Evolutionary conservation across 1,140 invertebrate genomes (phyloP), one percentile per base, ranked within the genome.

Genomic region (Monochamus saltuarius): DNA sequence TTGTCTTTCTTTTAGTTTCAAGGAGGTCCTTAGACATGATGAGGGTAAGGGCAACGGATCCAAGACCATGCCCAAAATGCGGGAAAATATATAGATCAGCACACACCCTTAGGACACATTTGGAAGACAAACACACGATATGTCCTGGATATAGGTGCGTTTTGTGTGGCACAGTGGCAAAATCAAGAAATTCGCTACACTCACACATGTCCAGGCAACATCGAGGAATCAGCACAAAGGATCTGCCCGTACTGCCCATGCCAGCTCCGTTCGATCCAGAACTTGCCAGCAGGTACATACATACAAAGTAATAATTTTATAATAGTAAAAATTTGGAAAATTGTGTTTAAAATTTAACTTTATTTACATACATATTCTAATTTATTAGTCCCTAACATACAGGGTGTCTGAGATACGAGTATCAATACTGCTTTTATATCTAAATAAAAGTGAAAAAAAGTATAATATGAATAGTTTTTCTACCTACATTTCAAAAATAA

Each of bases 151-250:
- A 94, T 70, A 79, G 92, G 14, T 95, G 92, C 75, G 92, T 94
- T 1, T 81, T 95, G 1, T 95, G 92, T 77, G 92, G 92, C 29
- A 95, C 92, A 1, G 92, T 95, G 13, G 92, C 92, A 35, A 95
- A 95, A 74, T 94, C 91, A 0, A 82, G 92, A 35, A 95, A 95
- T 77, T 93, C 90, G 0, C 79, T 94, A 10, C 92, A 94, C 77
- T 94, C 91, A 17, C 92, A 95, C 78, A 95, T 95, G 92, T 91
- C 89, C 47, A 85, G 92, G 14, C 92, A 94, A 74, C 92, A 94
- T 74, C 85, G 92, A 19, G 92, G 92, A 43, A 94, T 95, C 71
- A 92, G 90, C 69, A 94, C 92, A 42, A 94, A 94, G 81, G 92
- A 94, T 74, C 80, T 95, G 51, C 92, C 92, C 3, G 91, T 95